Evolutionary conservation across 2,888 invertebrate genomes (phyloP), one percentile per base, ranked within the genome.

Genomic region (Dusona sp.): DNA sequence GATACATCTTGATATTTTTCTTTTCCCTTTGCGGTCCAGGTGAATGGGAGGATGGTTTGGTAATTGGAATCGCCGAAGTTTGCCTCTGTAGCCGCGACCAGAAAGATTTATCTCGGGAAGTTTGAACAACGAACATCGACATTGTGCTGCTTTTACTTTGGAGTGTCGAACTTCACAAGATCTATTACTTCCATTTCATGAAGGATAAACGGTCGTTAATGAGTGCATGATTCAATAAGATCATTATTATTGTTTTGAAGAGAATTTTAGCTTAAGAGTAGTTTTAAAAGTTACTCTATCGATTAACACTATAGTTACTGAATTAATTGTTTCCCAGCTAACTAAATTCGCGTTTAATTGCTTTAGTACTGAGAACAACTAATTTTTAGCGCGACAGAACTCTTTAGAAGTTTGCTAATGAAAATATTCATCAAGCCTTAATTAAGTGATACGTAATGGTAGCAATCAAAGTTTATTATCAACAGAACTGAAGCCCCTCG

Each of bases 61-160:
- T 57, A 54, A 57, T 81, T 61, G 75, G 81, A 68, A 65, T 33
- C 54, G 25, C 36, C 38, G 54, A 79, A 79, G 73, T 78, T 83
- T 7, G 64, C 75, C 36, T n/a, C 38, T 45, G 70, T 64, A 36
- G 51, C 45, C 82, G 83, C 68, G 45, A 73, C 79, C 72, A 54
- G 80, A 65, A 81, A 65, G 74, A 65, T 42, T 38, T 74, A 81
- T 81, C 33, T 74, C 54, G 54, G 9, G 67, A 73, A 73, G 68
- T 68, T 61, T 45, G 16, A 19, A 29, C 75, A 36, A 57, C 61
- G 75, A 36, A 75, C 54, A 67, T 67, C 19, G 29, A 74, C 57
- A 29, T 13, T 38, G 57, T 74, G 16, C 29, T 33, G 42, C 3
- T 38, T 67, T 54, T 67, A 67, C 36, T 65, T 38, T 2, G 19